Evolutionary conservation across 2,888 invertebrate genomes (phyloP), one percentile per base, ranked within the genome.

Genomic region (Scaptodrosophila latifasciaeformis): DNA sequence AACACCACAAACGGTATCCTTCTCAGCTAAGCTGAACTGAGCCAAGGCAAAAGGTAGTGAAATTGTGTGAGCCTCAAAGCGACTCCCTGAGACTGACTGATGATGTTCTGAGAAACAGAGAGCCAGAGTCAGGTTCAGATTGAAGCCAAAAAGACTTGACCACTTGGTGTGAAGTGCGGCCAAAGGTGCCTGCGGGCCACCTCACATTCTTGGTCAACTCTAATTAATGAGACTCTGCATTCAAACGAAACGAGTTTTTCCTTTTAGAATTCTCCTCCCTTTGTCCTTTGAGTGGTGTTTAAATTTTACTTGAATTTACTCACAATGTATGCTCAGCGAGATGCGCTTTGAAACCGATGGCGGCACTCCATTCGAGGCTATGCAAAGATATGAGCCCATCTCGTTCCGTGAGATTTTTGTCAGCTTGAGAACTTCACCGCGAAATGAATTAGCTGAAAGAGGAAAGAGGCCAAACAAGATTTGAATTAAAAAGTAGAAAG

Each of bases 311-410:
- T n/a, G n/a, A 24, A 24, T 44, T 19, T 88, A 93, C 96, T 93
- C 89, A 96, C 96, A 96, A 85, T 95, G 93, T 70, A 96, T 95
- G 88, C 92, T 93, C 82, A 96, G 92, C 84, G 91, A 91, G 82
- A 96, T 94, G 83, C 95, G 90, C 87, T 96, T 96, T 88, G 94
- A 95, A 77, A 96, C 92, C 49, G 94, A 91, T 44, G 96, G 96
- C 35, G 95, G 95, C 42, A 96, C 92, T 21, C 94, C 93, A 80
- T 96, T 96, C 72, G 93, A 92, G 37, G 96, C 96, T 70, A 96
- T 95, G 88, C 96, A 96, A 75, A 95, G 89, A 87, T 96, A 96
- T 60, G 93, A 92, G 12, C 96, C 95, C 95, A 96, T 96, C 85
- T 96, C 95, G 39, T 93, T 92, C 59, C 96, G 90, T 53, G 93